Evolutionary conservation across 2,888 invertebrate genomes (phyloP).

Genomic region (Phoronis australis): DNA sequence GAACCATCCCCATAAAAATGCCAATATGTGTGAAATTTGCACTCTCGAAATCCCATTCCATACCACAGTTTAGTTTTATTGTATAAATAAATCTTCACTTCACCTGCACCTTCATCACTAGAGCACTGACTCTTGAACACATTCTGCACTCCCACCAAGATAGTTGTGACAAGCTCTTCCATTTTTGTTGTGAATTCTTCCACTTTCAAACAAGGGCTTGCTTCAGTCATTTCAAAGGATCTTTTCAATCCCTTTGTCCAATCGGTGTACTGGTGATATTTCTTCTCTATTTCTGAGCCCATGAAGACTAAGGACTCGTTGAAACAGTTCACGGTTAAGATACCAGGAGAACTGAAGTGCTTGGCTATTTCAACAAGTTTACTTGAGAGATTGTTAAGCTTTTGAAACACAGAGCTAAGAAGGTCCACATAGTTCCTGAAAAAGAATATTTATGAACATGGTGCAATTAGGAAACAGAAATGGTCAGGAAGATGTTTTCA

Average conservation of each 20-base stretch:
- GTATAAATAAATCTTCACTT: no score
- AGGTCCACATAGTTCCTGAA: conserved; percentile 7
- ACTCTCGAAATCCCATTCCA: no score
- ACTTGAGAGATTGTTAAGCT: not conserved
- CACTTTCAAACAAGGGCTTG: not conserved
- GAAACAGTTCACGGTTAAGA: conserved; percentile 13
- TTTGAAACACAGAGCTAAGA: not conserved
- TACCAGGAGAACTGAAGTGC: conserved; percentile 17
- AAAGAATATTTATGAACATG: no score
- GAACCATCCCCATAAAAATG: no score
- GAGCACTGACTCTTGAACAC: conserved; percentile 57
- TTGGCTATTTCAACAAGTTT: conserved; percentile 8
- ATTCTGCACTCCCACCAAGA: conserved; percentile 61
- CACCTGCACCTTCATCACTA: conserved; percentile 31
- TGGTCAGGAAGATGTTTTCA: no score
- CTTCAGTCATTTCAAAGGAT: not conserved
- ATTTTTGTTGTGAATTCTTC: conserved; percentile 22
- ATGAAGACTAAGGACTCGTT: conserved; percentile 21
- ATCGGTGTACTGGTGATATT: conserved; percentile 7
- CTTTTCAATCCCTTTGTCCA: conserved; percentile 11
- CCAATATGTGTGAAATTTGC: no score
- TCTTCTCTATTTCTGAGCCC: conserved; percentile 11
- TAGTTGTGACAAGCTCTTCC: conserved; percentile 56
- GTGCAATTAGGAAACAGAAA: no score
- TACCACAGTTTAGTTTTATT: no score